Evolutionary conservation across 1,140 invertebrate species (phyloP), one percentile per base, ranked within the genome.

Genomic region (Luehdorfia chinensis): DNA sequence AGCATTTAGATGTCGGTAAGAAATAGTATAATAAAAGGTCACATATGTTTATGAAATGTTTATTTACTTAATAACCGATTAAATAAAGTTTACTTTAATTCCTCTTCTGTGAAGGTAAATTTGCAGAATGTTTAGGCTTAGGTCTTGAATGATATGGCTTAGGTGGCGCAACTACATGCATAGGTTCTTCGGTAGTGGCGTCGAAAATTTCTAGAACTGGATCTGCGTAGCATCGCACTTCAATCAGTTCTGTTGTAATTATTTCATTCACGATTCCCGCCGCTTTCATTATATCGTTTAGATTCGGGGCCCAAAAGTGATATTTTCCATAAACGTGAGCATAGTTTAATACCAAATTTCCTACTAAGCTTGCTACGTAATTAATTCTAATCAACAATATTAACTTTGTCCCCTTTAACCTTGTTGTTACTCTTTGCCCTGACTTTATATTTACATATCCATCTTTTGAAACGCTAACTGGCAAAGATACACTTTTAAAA

Each of bases 201-300:
- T 75, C 62, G 8, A 47, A 59, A 0, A 73, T 28, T 7, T 52
- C 11, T 32, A 79, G 19, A 19, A 37, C 47, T n/a, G 77, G 75
- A 32, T 76, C 59, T 0, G 64, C 56, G 19, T 63, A 68, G 11
- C 66, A 66, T 32, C 61, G 50, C n/a, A 78, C 45, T 54, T 73
- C 68, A 7, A 75, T 49, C 14, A 50, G 13, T 44, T 77, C 71
- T 8, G 41, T 66, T 1, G 67, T 68, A 3, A 61, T 34, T 12
- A 77, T 59, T 56, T 70, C 57, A 50, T 81, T 81, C 4, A 23
- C 62, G 1, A 81, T 19, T 25, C 58, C 58, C 0, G 34, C 61
- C 0, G 63, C 64, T 56, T 62, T 69, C 75, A 81, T 74, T 12
- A 81, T 72, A 44, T 66, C 56, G n/a, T 34, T 18, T 4, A 77